Base-by-base conservation (phyloP, 2,797 vertebrate species). In the Acipenser ruthenus region DNA sequence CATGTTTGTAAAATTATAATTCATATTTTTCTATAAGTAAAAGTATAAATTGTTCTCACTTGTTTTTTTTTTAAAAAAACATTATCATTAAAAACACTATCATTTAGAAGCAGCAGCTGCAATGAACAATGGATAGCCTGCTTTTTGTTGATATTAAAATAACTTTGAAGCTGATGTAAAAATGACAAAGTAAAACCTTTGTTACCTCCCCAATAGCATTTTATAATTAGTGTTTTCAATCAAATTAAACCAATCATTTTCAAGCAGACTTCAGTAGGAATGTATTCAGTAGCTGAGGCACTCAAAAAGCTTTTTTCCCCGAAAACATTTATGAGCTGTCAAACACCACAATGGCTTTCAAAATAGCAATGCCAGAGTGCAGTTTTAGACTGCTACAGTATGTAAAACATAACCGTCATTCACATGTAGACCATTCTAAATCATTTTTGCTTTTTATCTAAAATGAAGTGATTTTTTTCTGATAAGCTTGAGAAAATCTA, bases 241-340 rank as follows among this genome's bases (percentile, higher is more conserved):
- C 53, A 55, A 55, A 10, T 55, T 55, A 55, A 55, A 55, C 53
- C 53, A 55, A 55, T 55, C 9, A 55, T 55, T 55, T 55, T 55
- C 53, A 55, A 55, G 53, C 53, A 55, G 53, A 10, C 53, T 55
- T 55, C 53, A 55, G 4, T 55, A 10, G 53, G 53, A 10, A 4
- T 55, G n/a, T 55, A n/a, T 9, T 55, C 53, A 55, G 53, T 4
- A 37, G 37, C 37, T 37, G 37, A 37, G 37, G 37, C 37, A 37
- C 37, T 37, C 37, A 37, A 37, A 37, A 37, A 37, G 37, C 37
- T 37, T 37, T 37, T 37, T 37, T 37, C 37, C 37, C 23, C 37
- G 4, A 37, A 37, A 37, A 37, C 37, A 37, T 37, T 5, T 37
- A 0, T 5, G 37, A 37, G 37, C 37, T 37, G 37, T 37, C 37